Base-by-base conservation (phyloP, 1,140 invertebrate genomes). In the Drosophila insularis region DNA sequence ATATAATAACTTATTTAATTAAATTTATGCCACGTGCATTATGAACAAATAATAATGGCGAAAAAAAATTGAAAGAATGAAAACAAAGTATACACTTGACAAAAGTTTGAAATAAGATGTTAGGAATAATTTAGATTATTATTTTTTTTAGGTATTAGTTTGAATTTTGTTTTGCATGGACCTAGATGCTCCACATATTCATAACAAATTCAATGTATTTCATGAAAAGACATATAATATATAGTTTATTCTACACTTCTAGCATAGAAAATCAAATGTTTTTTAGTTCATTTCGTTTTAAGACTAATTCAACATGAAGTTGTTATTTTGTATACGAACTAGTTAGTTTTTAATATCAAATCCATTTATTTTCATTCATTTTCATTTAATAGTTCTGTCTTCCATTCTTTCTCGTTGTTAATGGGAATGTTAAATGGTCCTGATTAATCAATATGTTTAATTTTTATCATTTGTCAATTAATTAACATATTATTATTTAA, bases 1-100 rank as follows among this genome's bases (percentile, higher is more conserved):
- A 68, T 75, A 78, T 87, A 87, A 86, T 86, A 86, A 81, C 68
- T 81, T 86, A 78, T 86, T 87, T 86, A 81, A 86, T 86, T 86
- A 87, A 87, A 87, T 87, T 87, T 68, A 75, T 87, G 76, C 58
- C 63, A 50, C 43, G 43, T 50, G 75, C 75, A 79, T 71, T 70
- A 87, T 75, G 75, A 53, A 23, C 43, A 74, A 62, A 39, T 43
- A 71, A 17, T 39, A 35, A 60, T 40, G 14, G 39, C 27, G 6
- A 8, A 21, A 14, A 54, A 27, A 7, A 63, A 37, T 37, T 37
- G 19, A 50, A 4, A 7, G 27, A 19, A 17, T 3, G 10, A 8
- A 35, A 50, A 60, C 46, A 19, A 50, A 19, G 8, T 10, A 11
- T 50, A 50, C 43, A 50, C 43, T 50, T 21, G 43, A 10, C 5